A percentile compares a stretch with the other conserved stretches of the same genome.
These are phyloP conservation scores for Lepeophtheirus salmonis DNA, from an alignment of 1,140 invertebrate species.

Conservation along the genomic window DNA sequence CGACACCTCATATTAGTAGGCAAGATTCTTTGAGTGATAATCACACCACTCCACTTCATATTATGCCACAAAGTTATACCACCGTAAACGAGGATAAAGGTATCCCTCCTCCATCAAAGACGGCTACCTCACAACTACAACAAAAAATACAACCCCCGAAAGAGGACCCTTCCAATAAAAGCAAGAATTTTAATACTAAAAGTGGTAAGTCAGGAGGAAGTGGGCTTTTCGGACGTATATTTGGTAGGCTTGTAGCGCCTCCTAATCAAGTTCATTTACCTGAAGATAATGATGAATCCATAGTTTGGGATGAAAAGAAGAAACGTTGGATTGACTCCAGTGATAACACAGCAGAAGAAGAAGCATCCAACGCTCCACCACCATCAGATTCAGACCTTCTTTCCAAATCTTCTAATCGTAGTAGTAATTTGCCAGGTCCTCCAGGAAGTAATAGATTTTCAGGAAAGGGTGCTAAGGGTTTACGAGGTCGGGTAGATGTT, in stretches of 20 bases:
- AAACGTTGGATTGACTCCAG: constrained; percentile 11
- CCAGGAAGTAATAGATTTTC: not conserved
- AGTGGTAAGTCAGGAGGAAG: not conserved
- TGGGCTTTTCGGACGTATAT: not conserved
- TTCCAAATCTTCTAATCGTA: not conserved
- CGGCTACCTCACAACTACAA: not conserved
- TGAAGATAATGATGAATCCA: constrained; percentile 8
- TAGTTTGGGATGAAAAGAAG: constrained; percentile 9
- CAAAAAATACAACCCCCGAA: not conserved
- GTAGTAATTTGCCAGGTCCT: not conserved
- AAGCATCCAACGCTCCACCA: not conserved
- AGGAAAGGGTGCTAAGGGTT: not conserved
- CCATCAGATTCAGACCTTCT: constrained; percentile 9
- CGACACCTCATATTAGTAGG: not conserved
- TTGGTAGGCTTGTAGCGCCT: constrained; percentile 6
- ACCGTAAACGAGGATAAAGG: not conserved
- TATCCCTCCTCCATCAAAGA: not conserved
- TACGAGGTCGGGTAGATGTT: constrained; percentile 2
- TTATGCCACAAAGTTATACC: not conserved
- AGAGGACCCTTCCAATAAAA: too few species aligned
- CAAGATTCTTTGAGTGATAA: not conserved
- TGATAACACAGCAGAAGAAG: not conserved
- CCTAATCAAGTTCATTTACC: constrained; percentile 18
- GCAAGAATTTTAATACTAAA: not conserved
- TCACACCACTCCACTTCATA: too few species aligned